A percentile compares a stretch with the other conserved stretches of the same genome.
These are phyloP conservation scores for Sitobion miscanthi DNA, from an alignment of 1,140 invertebrate species.

Conservation along the genomic window DNA sequence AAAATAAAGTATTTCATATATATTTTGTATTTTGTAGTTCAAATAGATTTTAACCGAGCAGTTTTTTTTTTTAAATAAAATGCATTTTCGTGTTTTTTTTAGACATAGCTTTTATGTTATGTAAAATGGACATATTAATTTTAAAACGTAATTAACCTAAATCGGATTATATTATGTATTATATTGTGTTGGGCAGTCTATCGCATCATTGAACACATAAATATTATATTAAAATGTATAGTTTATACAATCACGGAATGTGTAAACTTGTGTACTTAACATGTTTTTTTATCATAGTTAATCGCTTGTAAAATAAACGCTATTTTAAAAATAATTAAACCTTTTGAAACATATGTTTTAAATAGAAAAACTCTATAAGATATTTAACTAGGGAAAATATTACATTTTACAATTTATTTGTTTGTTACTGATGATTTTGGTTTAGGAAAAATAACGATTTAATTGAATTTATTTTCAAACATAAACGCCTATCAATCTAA, in stretches of 20 bases:
- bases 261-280: background rate
- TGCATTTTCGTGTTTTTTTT: background rate
- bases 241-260: too few species aligned
- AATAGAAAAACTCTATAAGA: background rate
- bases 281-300: background rate
- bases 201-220: background rate
- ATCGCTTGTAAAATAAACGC: background rate
- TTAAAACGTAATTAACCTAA: background rate
- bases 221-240: background rate
- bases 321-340: background rate
- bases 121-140: background rate
- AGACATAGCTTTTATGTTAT: background rate
- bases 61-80: background rate
- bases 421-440: background rate
- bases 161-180: background rate
- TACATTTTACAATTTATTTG: background rate
- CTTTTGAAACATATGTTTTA: background rate
- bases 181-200: background rate
- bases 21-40: background rate
- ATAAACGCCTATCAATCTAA: background rate
- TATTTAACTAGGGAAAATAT: background rate
- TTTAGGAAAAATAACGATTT: background rate
- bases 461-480: background rate
- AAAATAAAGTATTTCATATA: background rate
- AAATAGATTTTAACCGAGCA: background rate